phyloP scores from a whole-genome alignment of 2,797 vertebrate genomes.

The Menidia menidia region DNA sequence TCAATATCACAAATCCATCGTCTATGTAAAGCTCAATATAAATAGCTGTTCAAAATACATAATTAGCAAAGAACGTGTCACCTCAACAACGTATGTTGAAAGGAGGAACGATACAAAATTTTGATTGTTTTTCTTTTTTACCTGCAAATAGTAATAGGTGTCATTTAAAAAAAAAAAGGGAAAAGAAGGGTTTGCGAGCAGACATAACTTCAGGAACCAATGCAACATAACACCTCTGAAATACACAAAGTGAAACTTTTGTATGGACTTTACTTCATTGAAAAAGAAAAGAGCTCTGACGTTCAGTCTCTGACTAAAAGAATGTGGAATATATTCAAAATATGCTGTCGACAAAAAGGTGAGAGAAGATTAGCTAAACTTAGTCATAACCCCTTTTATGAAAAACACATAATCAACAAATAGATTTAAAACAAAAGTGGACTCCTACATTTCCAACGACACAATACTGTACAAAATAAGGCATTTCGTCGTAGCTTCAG shows the following conservation, averaged over 20 bases:
- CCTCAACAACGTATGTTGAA: conserved; percentile 90
- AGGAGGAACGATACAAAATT: conserved; percentile 83
- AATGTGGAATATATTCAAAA: conserved; percentile 47
- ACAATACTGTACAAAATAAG: conserved; percentile 99
- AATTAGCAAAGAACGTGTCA: conserved; percentile 93
- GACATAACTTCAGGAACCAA: conserved; percentile 46
- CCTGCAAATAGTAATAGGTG: conserved; percentile 89
- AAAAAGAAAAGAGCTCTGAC: conserved; percentile 58
- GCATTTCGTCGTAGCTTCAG: conserved; percentile 99
- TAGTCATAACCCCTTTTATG: conserved; percentile 46
- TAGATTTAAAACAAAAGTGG: conserved; percentile 86
- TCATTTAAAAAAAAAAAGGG: conserved; percentile 52
- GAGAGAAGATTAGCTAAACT: conserved; percentile 45
- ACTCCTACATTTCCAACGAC: conserved; percentile 76
- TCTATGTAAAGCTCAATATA: conserved; percentile 94
- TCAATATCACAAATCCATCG: conserved; percentile 91
- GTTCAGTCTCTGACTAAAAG: conserved; percentile 49
- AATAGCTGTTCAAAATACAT: conserved; percentile 93
- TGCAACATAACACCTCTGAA: conserved; percentile 46
- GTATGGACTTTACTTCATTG: conserved; percentile 54
- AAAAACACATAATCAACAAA: conserved; percentile 69
- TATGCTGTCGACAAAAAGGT: conserved; percentile 48
- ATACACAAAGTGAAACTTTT: conserved; percentile 54
- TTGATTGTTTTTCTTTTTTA: conserved; percentile 91
- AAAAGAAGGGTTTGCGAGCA: conserved; percentile 77